Evolutionary conservation across 1,140 invertebrate species (phyloP), one percentile per base, ranked within the genome.

Genomic region (Saccostrea cuccullata): DNA sequence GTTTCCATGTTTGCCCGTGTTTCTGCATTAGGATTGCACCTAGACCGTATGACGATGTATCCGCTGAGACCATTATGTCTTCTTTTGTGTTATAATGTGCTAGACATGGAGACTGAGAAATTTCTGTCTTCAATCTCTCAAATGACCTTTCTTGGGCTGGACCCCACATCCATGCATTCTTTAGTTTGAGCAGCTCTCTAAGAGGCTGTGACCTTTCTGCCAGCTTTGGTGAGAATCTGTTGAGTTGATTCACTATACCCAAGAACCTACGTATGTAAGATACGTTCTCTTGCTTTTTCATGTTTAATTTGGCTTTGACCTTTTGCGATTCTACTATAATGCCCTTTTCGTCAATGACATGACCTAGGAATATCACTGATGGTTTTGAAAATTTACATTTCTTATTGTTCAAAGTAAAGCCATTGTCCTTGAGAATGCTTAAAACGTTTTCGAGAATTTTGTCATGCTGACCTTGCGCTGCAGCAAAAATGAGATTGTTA

Each of bases 201-300:
- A 91, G 15, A 2, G 88, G 88, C 20, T 87, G 23, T 9, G 67
- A 70, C n/a, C 83, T 15, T 12, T 82, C 55, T 13, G 88, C 87
- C 23, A 91, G 40, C 2, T 87, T 86, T 1, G 87, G 64, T 12
- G 67, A 73, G 87, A 93, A 94, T 87, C 92, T 94, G 1, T 77
- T 58, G 36, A 95, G 85, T 88, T 95, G 95, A 23, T 92, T 95
- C 0, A 94, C 89, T 86, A 95, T 92, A 40, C 92, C 94, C 36
- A 95, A 83, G 82, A 90, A 90, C 2, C 86, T 17, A 13, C 70
- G 82, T 11, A 91, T 26, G 47, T 89, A 90, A 20, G 85, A 55
- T 3, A 90, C 64, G 55, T 36, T 36, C 2, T 36, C 30, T 36
- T 0, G 30, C 30, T 36, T 88, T 84, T 17, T 55, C 47, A 91